A percentile compares a stretch with the other conserved stretches of the same genome.
Evolutionary conservation across 1,140 invertebrate species (phyloP).

Genomic region (Magallana angulata): DNA sequence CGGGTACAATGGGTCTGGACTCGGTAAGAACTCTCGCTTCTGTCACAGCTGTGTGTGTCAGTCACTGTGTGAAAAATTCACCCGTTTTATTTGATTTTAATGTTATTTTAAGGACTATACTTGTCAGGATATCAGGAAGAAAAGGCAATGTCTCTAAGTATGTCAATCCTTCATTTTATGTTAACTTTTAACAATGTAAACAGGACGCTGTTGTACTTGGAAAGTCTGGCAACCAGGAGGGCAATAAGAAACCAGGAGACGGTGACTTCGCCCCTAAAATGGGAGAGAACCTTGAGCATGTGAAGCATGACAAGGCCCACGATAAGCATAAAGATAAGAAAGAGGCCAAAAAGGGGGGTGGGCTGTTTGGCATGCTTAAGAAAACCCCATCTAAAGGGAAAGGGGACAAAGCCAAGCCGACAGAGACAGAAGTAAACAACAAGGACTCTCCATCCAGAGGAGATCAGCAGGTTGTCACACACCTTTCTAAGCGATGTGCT

Average conservation of each 20-base stretch:
- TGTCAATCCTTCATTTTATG: neutral
- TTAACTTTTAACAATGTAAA: conserved; percentile 23
- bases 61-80: neutral
- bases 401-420: conserved; percentile 17
- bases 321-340: conserved; percentile 38
- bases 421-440: neutral
- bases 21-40: conserved; percentile 41
- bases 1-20: conserved; percentile 41
- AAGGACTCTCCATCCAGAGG: neutral
- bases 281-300: conserved; percentile 33
- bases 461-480: neutral
- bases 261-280: conserved; percentile 10
- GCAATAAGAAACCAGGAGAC: neutral
- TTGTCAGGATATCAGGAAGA: neutral
- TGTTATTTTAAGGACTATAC: neutral
- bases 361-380: conserved; percentile 46
- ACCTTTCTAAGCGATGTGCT: conserved; percentile 10
- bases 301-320: conserved; percentile 39
- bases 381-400: conserved; percentile 41
- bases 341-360: conserved; percentile 33
- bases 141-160: neutral
- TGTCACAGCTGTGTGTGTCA: neutral
- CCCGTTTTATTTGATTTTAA: neutral
- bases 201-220: conserved; percentile 30
- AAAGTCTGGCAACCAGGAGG: neutral